Percentiles rank a stretch among this genome's conserved stretches.
Evolutionary conservation across 2,113 vertebrate genomes (phyloP).

Genomic region (Sardina pilchardus): DNA sequence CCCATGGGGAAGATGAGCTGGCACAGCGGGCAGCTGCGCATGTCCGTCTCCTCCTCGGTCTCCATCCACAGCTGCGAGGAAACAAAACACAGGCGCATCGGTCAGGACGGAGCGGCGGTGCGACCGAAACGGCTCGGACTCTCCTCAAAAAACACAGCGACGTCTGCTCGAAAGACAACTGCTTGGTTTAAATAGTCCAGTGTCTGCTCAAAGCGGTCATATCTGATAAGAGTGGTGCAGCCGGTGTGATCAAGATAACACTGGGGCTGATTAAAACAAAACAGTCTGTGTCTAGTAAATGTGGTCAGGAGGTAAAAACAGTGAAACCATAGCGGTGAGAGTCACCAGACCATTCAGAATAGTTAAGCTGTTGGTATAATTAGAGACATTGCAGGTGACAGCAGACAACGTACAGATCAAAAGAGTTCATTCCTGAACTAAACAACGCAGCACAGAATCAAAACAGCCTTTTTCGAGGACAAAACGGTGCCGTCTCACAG

Average conservation of each 20-base stretch:
- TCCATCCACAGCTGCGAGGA: constrained; percentile 90
- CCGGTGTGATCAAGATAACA: not conserved
- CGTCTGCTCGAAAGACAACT: not conserved
- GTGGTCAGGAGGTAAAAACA: not conserved
- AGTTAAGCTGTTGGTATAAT: not conserved
- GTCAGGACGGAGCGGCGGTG: not conserved
- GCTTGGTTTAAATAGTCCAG: not conserved
- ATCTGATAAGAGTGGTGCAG: not conserved
- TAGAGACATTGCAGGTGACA: not conserved
- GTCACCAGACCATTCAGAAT: not conserved
- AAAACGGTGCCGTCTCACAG: not conserved
- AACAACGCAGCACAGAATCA: not conserved
- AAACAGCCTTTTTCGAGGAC: not conserved
- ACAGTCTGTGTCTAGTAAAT: not conserved
- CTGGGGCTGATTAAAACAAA: not conserved
- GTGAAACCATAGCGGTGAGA: not conserved
- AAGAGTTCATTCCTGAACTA: not conserved
- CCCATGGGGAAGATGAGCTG: constrained; percentile 94
- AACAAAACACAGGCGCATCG: constrained; percentile 21
- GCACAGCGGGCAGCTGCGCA: constrained; percentile 94
- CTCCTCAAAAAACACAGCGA: not conserved
- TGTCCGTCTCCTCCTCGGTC: constrained; percentile 92
- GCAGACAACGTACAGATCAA: not conserved
- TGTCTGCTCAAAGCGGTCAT: not conserved
- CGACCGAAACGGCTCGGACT: not conserved